phyloP scores from a whole-genome alignment of 2,888 invertebrate genomes.

The Aleiodes leptofemur region DNA sequence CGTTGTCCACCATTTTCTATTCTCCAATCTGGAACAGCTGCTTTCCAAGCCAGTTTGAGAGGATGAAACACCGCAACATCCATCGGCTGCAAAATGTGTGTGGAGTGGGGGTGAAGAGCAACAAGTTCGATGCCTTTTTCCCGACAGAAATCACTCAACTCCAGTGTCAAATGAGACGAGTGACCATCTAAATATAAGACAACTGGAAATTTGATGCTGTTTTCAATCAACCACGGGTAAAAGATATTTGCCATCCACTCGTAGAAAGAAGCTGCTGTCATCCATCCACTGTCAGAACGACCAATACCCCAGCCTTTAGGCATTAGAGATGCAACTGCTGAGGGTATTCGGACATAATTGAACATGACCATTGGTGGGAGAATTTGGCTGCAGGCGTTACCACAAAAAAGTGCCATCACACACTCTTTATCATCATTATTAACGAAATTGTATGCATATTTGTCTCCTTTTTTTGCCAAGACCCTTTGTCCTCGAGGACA shows the following conservation, averaged over 20 bases:
- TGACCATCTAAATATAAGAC: constrained; percentile 73
- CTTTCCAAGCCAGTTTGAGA: constrained; percentile 66
- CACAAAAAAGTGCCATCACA: constrained; percentile 56
- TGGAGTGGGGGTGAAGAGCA: constrained; percentile 69
- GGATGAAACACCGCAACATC: constrained; percentile 69
- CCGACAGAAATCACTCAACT: constrained; percentile 69
- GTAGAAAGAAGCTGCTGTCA: constrained; percentile 70
- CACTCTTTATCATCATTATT: constrained; percentile 58
- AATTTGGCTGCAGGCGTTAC: constrained; percentile 55
- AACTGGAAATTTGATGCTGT: constrained; percentile 65
- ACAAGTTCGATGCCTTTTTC: constrained; percentile 67
- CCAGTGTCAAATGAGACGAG: constrained; percentile 67
- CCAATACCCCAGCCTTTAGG: background rate
- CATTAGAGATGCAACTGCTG: background rate
- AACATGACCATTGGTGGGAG: background rate
- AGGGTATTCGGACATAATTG: background rate
- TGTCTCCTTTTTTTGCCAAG: constrained; percentile 51
- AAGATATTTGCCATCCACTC: constrained; percentile 71
- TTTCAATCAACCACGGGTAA: constrained; percentile 66
- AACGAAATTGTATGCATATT: constrained; percentile 56
- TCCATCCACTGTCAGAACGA: constrained; percentile 72
- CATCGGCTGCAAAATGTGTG: constrained; percentile 70
- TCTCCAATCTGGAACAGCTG: constrained; percentile 59
- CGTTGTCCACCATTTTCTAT: constrained; percentile 52
- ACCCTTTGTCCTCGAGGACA: constrained; percentile 59